A percentile compares a stretch with the other conserved stretches of the same genome.
phyloP scores from a whole-genome alignment of 1,140 invertebrate species.

The Bradynema listronoti region DNA sequence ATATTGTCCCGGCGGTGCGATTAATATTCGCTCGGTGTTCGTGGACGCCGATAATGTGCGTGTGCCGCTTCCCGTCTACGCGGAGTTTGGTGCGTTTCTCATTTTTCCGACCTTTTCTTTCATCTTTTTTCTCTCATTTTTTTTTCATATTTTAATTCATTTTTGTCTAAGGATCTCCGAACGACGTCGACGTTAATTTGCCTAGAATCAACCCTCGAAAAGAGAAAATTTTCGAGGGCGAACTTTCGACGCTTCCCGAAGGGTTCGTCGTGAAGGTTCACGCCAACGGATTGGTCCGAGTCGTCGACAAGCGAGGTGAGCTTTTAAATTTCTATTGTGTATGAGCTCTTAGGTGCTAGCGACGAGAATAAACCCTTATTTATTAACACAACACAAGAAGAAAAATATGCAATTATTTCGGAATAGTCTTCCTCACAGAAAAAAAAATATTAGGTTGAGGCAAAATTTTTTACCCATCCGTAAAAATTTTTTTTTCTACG shows the following conservation, averaged over 20 bases:
- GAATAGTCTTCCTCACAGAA: too few relatives aligned
- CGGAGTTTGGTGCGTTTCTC: slow-evolving; percentile 34
- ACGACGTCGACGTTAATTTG: slow-evolving; percentile 22
- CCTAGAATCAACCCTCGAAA: slow-evolving; percentile 16
- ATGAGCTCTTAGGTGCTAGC: too few relatives aligned
- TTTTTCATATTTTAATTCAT: not conserved
- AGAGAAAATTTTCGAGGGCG: slow-evolving; percentile 24
- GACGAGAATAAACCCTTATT: too few relatives aligned
- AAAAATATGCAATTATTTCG: too few relatives aligned
- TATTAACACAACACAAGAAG: too few relatives aligned
- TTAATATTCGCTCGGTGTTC: slow-evolving; percentile 25
- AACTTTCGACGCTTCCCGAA: slow-evolving; percentile 39
- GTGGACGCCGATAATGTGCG: slow-evolving; percentile 10
- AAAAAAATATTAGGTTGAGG: too few relatives aligned
- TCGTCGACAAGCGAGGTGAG: slow-evolving; percentile 35
- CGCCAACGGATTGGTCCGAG: slow-evolving; percentile 27
- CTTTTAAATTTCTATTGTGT: too few relatives aligned
- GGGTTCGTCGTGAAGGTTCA: slow-evolving; percentile 35
- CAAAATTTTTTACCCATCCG: too few relatives aligned
- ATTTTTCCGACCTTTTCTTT: not conserved
- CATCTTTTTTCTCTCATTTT: slow-evolving; percentile 6
- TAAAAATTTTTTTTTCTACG: too few relatives aligned
- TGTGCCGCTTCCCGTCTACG: slow-evolving; percentile 30
- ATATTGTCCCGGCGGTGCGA: slow-evolving; percentile 30
- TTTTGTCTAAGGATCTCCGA: slow-evolving; percentile 23